phyloP scores from a whole-genome alignment of 2,888 invertebrate genomes.

The Limenitis camilla region DNA sequence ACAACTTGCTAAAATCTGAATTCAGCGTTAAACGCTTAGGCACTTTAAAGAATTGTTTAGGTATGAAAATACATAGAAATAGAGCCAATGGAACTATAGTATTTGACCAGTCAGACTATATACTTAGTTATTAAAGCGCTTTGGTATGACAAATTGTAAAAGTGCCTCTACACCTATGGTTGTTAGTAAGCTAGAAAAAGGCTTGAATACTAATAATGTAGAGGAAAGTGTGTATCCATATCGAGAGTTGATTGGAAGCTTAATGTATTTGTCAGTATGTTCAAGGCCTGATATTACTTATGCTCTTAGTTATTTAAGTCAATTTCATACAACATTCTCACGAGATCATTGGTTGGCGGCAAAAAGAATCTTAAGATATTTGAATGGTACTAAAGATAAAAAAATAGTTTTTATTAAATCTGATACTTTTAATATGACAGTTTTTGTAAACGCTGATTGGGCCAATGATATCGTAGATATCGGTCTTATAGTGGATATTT shows the following conservation, averaged over 20 bases:
- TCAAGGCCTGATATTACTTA: constrained; percentile 23
- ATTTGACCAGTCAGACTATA: constrained; percentile 7
- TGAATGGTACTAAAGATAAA: constrained; percentile 17
- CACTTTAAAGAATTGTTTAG: constrained; percentile 2
- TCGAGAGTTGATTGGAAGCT: constrained; percentile 13
- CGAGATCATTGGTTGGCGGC: constrained; percentile 19
- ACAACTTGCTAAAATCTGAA: background rate
- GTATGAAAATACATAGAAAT: constrained; percentile 9
- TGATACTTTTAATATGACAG: background rate
- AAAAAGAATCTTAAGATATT: constrained; percentile 23
- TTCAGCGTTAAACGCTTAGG: constrained; percentile 12
- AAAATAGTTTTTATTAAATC: constrained; percentile 13
- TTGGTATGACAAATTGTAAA: constrained; percentile 12
- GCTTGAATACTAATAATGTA: background rate
- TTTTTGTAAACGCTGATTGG: constrained; percentile 2
- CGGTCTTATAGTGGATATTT: constrained; percentile 6
- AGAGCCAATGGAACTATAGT: background rate
- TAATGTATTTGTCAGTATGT: constrained; percentile 23
- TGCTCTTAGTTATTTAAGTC: constrained; percentile 18
- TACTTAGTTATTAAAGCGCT: constrained; percentile 1
- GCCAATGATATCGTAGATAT: constrained; percentile 6
- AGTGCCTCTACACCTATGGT: constrained; percentile 11
- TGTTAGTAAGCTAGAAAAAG: constrained; percentile 1
- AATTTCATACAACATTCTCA: constrained; percentile 20
- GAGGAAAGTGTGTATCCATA: background rate